A percentile compares a stretch with the other conserved stretches of the same genome.
These are phyloP conservation scores for Ceratina calcarata DNA, from an alignment of 1,140 invertebrate genomes.

Conservation along the genomic window DNA sequence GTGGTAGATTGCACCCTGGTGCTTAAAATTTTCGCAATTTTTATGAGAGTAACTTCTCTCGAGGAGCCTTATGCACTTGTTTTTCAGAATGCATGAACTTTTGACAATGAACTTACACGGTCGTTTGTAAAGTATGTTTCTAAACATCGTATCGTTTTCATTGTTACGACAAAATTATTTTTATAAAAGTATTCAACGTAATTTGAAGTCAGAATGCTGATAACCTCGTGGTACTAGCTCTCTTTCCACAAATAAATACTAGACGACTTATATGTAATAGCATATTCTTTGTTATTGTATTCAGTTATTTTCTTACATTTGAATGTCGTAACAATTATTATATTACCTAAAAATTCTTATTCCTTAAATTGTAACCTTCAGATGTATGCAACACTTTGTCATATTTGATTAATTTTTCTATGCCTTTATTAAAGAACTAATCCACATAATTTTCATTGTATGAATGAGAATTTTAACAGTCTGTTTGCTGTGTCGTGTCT, in stretches of 20 bases:
- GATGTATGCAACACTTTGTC: slow-evolving; percentile 35
- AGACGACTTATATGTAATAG: too few species aligned
- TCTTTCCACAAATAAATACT: background rate
- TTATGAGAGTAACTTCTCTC: background rate
- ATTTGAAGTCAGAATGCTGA: slow-evolving; percentile 35
- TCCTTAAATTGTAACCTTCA: background rate
- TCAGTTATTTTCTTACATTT: background rate
- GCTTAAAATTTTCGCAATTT: slow-evolving; percentile 15
- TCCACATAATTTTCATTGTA: background rate
- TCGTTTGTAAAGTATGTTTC: background rate
- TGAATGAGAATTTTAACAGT: too few species aligned
- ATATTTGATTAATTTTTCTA: slow-evolving; percentile 4
- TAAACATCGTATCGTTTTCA: background rate
- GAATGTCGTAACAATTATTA: background rate
- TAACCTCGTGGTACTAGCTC: slow-evolving; percentile 20
- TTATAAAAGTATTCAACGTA: slow-evolving; percentile 26
- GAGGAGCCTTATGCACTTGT: background rate
- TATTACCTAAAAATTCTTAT: background rate
- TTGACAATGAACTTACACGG: background rate
- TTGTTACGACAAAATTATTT: slow-evolving; percentile 11
- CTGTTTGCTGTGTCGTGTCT: too few species aligned
- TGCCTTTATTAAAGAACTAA: background rate
- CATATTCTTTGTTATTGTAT: background rate
- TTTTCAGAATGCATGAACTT: background rate
- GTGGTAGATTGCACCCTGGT: slow-evolving; percentile 5